A percentile compares a stretch with the other conserved stretches of the same genome.
Evolutionary conservation across 2,113 vertebrate genomes (phyloP).

Genomic region (Alosa alosa): DNA sequence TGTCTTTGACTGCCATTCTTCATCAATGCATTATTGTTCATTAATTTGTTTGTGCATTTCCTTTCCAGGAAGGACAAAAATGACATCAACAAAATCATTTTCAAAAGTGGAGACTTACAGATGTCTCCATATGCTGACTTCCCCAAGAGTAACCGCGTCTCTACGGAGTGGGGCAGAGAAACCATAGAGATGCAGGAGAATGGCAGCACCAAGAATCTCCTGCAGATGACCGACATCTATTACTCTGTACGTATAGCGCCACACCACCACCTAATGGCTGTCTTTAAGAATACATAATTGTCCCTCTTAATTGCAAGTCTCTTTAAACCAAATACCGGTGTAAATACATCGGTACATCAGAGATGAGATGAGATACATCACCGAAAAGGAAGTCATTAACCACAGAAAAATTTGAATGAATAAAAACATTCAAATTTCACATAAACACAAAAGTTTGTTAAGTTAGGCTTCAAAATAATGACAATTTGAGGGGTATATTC

Average conservation of each 20-base stretch:
- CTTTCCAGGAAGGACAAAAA: conserved; percentile 90
- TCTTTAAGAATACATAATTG: not conserved
- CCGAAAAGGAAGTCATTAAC: no score
- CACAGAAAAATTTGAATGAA: no score
- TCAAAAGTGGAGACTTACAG: conserved; percentile 95
- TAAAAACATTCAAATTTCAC: no score
- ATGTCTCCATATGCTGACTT: conserved; percentile 95
- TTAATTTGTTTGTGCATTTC: not conserved
- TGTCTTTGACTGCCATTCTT: not conserved
- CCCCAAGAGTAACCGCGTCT: conserved; percentile 85
- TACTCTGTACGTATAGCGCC: conserved; percentile 79
- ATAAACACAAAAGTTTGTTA: no score
- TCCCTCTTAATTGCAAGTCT: not conserved
- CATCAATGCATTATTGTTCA: not conserved
- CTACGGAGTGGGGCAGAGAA: conserved; percentile 93
- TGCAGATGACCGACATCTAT: conserved; percentile 96
- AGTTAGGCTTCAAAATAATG: no score
- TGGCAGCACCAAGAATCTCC: conserved; percentile 96
- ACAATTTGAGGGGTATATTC: no score
- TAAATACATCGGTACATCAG: no score
- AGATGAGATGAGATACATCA: not conserved
- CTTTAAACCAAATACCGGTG: no score
- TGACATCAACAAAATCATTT: conserved; percentile 97
- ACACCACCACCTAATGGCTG: not conserved
- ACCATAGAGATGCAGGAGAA: conserved; percentile 99